Conservation (phyloP, 1,140 invertebrate species). For the Pseudomyrmex flavicornis region DNA sequence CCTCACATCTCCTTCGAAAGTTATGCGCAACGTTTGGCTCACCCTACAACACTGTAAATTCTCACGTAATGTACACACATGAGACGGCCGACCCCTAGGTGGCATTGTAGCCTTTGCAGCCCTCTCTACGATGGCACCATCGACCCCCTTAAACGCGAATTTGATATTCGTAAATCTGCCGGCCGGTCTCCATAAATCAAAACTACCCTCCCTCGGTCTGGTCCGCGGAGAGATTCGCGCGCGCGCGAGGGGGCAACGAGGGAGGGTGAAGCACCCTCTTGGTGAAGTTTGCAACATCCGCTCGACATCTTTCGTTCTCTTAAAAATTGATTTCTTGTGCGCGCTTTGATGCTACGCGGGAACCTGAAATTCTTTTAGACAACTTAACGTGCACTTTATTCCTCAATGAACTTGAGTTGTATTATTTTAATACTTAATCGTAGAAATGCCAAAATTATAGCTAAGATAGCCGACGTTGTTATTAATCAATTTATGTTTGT, state of each 20-base stretch:
- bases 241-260: neutral
- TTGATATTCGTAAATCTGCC: slow-evolving; percentile 85
- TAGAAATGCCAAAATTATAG: neutral
- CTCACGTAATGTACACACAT: slow-evolving; percentile 74
- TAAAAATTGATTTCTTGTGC: slow-evolving; percentile 72
- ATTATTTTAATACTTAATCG: slow-evolving; percentile 6
- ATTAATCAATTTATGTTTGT: neutral
- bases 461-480: neutral
- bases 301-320: slow-evolving; percentile 72
- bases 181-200: slow-evolving; percentile 84
- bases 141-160: slow-evolving; percentile 82
- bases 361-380: slow-evolving; percentile 25
- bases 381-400: slow-evolving; percentile 39
- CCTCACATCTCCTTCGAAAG: slow-evolving; percentile 66
- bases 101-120: slow-evolving; percentile 66
- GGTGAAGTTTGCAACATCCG: slow-evolving; percentile 66
- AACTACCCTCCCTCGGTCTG: slow-evolving; percentile 77
- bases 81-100: slow-evolving; percentile 71
- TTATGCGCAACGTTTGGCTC: slow-evolving; percentile 74
- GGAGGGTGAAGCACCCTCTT: slow-evolving; percentile 14
- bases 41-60: slow-evolving; percentile 75
- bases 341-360: slow-evolving; percentile 65
- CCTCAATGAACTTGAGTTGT: slow-evolving; percentile 4
- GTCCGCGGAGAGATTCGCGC: slow-evolving; percentile 42
- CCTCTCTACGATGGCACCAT: slow-evolving; percentile 40